A percentile compares a stretch with the other conserved stretches of the same genome.
Conservation (phyloP, 2,797 vertebrate genomes). For the Lagorchestes hirsutus region DNA sequence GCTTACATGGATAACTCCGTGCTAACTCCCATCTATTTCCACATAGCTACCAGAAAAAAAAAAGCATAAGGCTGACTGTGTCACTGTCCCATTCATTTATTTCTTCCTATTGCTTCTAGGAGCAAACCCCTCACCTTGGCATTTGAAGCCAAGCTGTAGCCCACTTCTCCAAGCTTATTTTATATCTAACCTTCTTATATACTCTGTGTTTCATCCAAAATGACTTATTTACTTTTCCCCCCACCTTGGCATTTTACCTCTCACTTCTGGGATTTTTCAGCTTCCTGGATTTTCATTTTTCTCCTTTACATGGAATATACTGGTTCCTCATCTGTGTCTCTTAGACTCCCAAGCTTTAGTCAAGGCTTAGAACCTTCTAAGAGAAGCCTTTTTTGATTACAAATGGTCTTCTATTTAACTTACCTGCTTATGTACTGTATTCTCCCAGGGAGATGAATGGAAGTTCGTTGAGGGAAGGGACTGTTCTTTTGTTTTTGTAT, state of each 20-base stretch:
- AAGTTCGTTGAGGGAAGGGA: not conserved
- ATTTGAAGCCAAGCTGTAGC: not conserved
- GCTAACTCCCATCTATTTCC: not conserved
- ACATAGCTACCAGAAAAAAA: not conserved
- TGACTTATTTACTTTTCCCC: not conserved
- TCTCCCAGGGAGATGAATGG: not conserved
- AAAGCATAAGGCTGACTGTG: not conserved
- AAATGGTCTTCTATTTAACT: not conserved
- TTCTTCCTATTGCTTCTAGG: not conserved
- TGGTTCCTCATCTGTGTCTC: not conserved
- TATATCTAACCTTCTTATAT: not conserved
- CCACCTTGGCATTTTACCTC: not conserved
- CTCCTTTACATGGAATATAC: not conserved
- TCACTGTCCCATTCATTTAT: not conserved
- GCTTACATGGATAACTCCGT: constrained; percentile 41
- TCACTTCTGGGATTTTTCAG: not conserved
- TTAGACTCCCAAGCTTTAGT: not conserved
- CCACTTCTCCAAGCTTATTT: not conserved
- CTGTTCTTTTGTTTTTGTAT: not conserved
- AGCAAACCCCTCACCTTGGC: not conserved
- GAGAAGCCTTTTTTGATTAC: not conserved
- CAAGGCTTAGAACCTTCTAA: not conserved
- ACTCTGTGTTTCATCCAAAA: not conserved
- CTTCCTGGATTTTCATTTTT: not conserved
- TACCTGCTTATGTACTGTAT: not conserved